A percentile compares a stretch with the other conserved stretches of the same genome.
Conservation (phyloP, 2,888 invertebrate genomes). For the Cataglyphis rosenhaueri region DNA sequence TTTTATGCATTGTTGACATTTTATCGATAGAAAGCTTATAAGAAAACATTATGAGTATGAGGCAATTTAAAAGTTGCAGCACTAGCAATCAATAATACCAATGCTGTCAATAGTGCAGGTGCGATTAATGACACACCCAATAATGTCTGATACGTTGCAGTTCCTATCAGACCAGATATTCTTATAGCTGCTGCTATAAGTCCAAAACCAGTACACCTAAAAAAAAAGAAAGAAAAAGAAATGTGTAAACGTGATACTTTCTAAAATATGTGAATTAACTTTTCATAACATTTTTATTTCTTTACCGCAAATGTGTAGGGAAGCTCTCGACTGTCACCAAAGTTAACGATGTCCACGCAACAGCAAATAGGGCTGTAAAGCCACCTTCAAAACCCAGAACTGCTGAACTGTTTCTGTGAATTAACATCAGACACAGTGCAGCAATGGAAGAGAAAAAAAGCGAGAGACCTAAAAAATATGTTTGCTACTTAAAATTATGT, state of each 20-base stretch:
- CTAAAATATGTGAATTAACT: not conserved
- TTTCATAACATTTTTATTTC: not conserved
- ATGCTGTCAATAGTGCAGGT: slow-evolving; percentile 85
- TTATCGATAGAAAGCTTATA: slow-evolving; percentile 76
- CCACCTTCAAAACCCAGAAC: slow-evolving; percentile 86
- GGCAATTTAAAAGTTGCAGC: slow-evolving; percentile 84
- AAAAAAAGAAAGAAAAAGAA: slow-evolving; percentile 16
- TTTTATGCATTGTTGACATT: not conserved
- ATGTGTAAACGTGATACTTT: not conserved
- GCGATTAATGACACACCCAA: slow-evolving; percentile 83
- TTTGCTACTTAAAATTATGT: not conserved
- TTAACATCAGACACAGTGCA: slow-evolving; percentile 85
- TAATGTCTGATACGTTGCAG: slow-evolving; percentile 84
- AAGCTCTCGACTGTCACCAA: slow-evolving; percentile 86
- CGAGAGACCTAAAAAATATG: slow-evolving; percentile 81
- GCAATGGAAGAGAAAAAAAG: slow-evolving; percentile 84
- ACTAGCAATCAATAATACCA: slow-evolving; percentile 84
- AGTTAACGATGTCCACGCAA: slow-evolving; percentile 86
- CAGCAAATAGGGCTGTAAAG: slow-evolving; percentile 85
- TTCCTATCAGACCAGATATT: slow-evolving; percentile 85
- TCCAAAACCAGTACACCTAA: slow-evolving; percentile 85
- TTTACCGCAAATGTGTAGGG: slow-evolving; percentile 85
- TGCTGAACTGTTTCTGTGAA: slow-evolving; percentile 83
- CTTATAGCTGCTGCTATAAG: slow-evolving; percentile 85
- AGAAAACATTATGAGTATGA: slow-evolving; percentile 85